Evolutionary conservation across 2,888 invertebrate genomes (phyloP).

Genomic region (Trilocha varians): DNA sequence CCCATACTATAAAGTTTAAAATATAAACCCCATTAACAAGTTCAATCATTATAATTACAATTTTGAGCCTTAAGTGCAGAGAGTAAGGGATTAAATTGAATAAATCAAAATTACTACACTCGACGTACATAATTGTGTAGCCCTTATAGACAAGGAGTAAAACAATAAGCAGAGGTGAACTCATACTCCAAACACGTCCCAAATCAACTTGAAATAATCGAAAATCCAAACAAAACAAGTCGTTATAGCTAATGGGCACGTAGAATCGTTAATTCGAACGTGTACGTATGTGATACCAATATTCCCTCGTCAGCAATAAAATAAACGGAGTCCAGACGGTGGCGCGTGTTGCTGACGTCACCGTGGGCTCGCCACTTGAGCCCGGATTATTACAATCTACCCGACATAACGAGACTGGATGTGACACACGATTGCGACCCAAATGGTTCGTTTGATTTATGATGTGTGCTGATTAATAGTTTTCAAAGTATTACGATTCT

Average conservation of each 20-base stretch:
- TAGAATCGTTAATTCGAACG: slow-evolving; percentile 16
- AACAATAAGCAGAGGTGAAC: no score
- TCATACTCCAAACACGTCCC: no score
- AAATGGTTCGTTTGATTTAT: no score
- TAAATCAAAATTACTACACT: no score
- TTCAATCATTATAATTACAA: no score
- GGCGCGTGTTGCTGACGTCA: slow-evolving; percentile 34
- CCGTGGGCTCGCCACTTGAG: slow-evolving; percentile 25
- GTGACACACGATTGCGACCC: slow-evolving; percentile 1
- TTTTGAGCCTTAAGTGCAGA: no score
- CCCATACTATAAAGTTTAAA: no score
- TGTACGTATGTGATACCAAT: slow-evolving; percentile 9
- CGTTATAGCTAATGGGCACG: slow-evolving; percentile 18
- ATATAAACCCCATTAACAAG: no score
- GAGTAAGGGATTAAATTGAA: no score
- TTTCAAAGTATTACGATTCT: not conserved
- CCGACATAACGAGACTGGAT: slow-evolving; percentile 5
- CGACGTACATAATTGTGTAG: no score
- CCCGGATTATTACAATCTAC: slow-evolving; percentile 16
- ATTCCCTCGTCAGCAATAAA: slow-evolving; percentile 34
- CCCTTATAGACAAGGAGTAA: no score
- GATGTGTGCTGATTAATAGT: no score
- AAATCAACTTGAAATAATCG: not conserved
- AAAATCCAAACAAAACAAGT: slow-evolving; percentile 16
- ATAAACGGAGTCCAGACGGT: slow-evolving; percentile 28